Conservation (phyloP, 2,113 vertebrate species). For the Cyprinodon brontotheroides region DNA sequence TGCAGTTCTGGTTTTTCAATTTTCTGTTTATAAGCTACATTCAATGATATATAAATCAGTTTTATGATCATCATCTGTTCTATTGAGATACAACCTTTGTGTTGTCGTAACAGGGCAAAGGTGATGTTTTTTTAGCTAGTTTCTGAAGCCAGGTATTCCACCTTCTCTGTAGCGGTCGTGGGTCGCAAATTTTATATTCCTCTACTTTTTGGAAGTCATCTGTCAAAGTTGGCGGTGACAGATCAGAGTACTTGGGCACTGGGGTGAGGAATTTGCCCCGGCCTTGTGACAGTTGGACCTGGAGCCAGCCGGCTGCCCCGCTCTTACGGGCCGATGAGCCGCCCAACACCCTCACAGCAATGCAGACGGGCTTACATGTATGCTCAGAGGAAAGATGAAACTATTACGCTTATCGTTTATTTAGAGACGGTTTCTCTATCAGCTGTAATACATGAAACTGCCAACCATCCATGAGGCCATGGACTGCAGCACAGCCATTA, state of each 20-base stretch:
- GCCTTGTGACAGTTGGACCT: constrained; percentile 73
- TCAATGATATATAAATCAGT: no score
- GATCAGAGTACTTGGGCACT: constrained; percentile 73
- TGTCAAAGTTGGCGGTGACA: constrained; percentile 75
- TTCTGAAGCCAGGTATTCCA: neutral
- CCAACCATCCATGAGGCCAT: constrained; percentile 45
- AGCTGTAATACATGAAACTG: constrained; percentile 27
- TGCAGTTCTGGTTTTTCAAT: no score
- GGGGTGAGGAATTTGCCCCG: constrained; percentile 83
- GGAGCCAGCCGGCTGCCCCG: constrained; percentile 77
- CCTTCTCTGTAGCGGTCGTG: constrained; percentile 25
- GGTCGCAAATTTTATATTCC: constrained; percentile 68
- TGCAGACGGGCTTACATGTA: constrained; percentile 22
- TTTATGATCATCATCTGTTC: no score
- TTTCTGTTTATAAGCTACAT: no score
- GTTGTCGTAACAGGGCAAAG: neutral
- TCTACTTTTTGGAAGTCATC: constrained; percentile 69
- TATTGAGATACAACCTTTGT: neutral
- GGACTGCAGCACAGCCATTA: constrained; percentile 30
- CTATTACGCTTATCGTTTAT: constrained; percentile 42
- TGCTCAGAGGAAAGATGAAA: constrained; percentile 23
- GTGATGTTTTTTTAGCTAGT: neutral
- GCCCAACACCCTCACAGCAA: constrained; percentile 18
- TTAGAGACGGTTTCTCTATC: constrained; percentile 36
- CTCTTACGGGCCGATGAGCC: constrained; percentile 54